Evolutionary conservation across 1,140 invertebrate genomes (phyloP).

Genomic region (Tribolium madens): DNA sequence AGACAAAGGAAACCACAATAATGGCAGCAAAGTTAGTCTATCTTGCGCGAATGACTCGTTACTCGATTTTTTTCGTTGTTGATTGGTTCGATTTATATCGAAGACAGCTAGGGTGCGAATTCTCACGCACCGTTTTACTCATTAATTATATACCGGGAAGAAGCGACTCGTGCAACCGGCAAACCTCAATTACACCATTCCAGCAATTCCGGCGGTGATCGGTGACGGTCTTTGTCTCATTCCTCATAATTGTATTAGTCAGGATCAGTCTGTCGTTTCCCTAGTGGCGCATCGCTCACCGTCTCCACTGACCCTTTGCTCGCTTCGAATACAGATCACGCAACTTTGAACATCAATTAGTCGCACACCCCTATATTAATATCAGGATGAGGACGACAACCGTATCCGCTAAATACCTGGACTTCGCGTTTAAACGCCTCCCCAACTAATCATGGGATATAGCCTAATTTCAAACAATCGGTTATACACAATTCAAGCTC

Average conservation of each 20-base stretch:
- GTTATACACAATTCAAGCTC: neutral
- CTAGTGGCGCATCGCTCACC: slow-evolving; percentile 41
- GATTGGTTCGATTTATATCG: slow-evolving; percentile 11
- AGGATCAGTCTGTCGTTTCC: slow-evolving; percentile 52
- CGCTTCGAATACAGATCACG: slow-evolving; percentile 43
- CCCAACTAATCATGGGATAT: neutral
- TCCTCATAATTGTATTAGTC: slow-evolving; percentile 57
- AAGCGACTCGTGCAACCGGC: slow-evolving; percentile 55
- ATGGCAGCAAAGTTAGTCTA: slow-evolving; percentile 9
- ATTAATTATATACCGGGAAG: slow-evolving; percentile 58
- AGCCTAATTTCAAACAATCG: neutral
- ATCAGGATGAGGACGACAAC: neutral
- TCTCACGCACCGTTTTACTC: slow-evolving; percentile 57
- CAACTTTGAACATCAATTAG: slow-evolving; percentile 46
- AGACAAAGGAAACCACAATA: slow-evolving; percentile 14
- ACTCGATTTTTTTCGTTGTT: neutral
- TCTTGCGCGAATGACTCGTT: neutral
- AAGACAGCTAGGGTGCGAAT: slow-evolving; percentile 48
- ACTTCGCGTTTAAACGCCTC: neutral
- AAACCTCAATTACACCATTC: slow-evolving; percentile 61
- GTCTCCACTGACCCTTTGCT: slow-evolving; percentile 41
- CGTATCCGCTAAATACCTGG: slow-evolving; percentile 4
- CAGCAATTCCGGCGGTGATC: slow-evolving; percentile 57
- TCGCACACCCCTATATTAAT: slow-evolving; percentile 43
- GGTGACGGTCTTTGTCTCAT: slow-evolving; percentile 49